Evolutionary conservation across 1,140 invertebrate species (phyloP), one percentile per base, ranked within the genome.

Genomic region (Lanistes nyassanus): DNA sequence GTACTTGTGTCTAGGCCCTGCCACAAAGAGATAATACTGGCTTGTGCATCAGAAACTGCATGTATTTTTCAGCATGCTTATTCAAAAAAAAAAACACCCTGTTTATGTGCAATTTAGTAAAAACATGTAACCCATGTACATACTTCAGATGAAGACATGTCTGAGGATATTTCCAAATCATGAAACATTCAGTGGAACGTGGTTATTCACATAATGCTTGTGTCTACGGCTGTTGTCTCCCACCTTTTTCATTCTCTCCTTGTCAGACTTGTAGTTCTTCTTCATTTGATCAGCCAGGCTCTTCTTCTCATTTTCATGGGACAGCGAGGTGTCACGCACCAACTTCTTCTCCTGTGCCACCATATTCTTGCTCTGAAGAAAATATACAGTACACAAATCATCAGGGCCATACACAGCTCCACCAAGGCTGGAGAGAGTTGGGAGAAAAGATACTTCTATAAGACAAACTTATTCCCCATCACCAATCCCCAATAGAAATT

Each of bases 201-300:
- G n/a, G n/a, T n/a, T 55, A 60, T 29, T 11, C 7, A 23, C 56
- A 26, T 23, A 23, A 6, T 23, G 23, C 7, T 6, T 60, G 58
- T 60, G 58, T 31, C n/a, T 6, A 6, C 58, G 23, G 7, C 9
- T n/a, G 23, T 60, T 23, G n/a, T n/a, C n/a, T 47, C 42, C 2
- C 42, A 91, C 91, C 85, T 85, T 88, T 85, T 91, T 99, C 94
- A 96, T 97, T 83, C 95, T 91, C 87, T 99, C 98, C 91, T 99
- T 99, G 87, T 96, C 98, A 62, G 94, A 94, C 90, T 99, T 99
- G 91, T 99, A 99, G 89, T 99, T 97, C 87, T 95, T 95, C 90
- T 99, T 98, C 90, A 97, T 96, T 83, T 97, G 95, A 75, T 94
- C 91, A 88, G 96, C 94, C 85, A 97, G 96, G 53, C 93, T 93